These are phyloP conservation scores for Phyto melanocephala DNA, from an alignment of 2,888 invertebrate species.

Conservation along the genomic window DNA sequence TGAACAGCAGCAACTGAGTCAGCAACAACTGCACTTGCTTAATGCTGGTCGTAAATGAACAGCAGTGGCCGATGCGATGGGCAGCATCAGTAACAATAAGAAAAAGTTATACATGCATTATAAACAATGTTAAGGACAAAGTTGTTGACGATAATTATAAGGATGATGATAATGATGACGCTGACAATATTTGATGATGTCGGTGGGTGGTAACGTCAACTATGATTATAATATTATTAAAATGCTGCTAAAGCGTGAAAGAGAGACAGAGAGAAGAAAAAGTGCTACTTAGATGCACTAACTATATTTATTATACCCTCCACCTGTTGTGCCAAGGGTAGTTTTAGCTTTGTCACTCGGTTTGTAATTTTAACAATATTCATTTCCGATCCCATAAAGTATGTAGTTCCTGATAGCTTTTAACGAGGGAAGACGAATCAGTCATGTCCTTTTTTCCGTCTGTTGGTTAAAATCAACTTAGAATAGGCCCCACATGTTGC, in stretches of 20 bases:
- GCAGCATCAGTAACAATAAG: not conserved
- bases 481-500: no score
- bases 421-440: no score
- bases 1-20: not conserved
- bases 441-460: no score
- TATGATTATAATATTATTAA: constrained; percentile 3
- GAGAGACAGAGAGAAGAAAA: not conserved
- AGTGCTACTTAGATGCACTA: constrained; percentile 1
- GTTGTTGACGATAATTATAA: constrained; percentile 40
- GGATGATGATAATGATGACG: not conserved
- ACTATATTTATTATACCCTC: no score
- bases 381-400: no score
- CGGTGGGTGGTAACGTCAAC: constrained; percentile 6
- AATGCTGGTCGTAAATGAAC: not conserved
- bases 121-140: constrained; percentile 58
- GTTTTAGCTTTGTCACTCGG: no score
- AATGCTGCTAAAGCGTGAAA: not conserved
- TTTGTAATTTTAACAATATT: no score
- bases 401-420: no score
- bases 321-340: no score
- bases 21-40: not conserved
- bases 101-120: constrained; percentile 38
- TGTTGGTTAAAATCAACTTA: no score
- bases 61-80: no score
- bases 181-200: constrained; percentile 22